Base-by-base conservation (phyloP, 2,113 vertebrate genomes). In the Onychostruthus taczanowskii region DNA sequence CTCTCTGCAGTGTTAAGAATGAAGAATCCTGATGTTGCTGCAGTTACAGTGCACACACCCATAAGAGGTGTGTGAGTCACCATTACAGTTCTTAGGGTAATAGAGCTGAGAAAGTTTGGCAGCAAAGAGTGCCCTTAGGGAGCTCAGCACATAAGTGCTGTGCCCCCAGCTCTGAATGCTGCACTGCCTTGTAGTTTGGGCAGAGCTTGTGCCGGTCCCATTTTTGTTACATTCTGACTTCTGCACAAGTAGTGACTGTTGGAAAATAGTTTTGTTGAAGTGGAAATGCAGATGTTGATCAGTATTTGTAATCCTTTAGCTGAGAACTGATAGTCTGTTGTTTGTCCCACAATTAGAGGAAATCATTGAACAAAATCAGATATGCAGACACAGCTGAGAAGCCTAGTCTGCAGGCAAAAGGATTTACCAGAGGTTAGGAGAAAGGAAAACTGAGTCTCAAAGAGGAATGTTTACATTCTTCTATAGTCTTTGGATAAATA, bases 161-260 rank as follows among this genome's bases (percentile, higher is more conserved):
- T 56, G 39, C n/a, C n/a, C 27, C 12, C 19, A 37, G 22, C 9
- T 69, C 39, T 39, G 49, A 52, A 14, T 2, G 1, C 44, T 83
- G 37, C 0, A 0, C 37, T 77, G 37, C 46, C 26, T 80, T 0
- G 0, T 53, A 3, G 33, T 67, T 90, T 74, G 74, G 59, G 37
- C 1, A 4, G 41, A n/a, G 20, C 66, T 86, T 77, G 17, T 24
- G 9, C 58, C 0, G 0, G 15, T 84, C 31, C 31, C 30, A 9
- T 50, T 90, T 90, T 78, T 73, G 49, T 81, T 86, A 27, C 16
- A 9, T 76, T 27, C 26, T 52, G 69, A 43, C 33, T 67, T 4
- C 28, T 89, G 28, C 26, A 15, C 22, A 31, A 79, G 31, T 41
- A 53, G 9, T 19, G 4, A 39, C 18, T 92, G 50, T 28, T 0